Percentiles rank a stretch among this genome's conserved stretches.
These are phyloP conservation scores for Digitonthophagus gazella DNA, from an alignment of 2,888 invertebrate species.

Conservation along the genomic window DNA sequence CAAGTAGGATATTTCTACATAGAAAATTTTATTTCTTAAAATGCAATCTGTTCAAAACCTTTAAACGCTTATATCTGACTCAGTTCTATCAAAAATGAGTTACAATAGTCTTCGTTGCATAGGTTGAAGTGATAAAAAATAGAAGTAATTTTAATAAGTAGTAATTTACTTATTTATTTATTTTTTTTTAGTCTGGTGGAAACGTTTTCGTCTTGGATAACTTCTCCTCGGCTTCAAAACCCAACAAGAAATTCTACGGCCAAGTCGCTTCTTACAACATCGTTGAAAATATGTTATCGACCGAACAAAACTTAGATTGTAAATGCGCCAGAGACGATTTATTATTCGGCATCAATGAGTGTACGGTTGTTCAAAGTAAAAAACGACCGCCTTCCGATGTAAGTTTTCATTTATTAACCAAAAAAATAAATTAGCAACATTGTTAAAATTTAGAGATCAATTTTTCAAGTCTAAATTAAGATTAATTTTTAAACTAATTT, in stretches of 20 bases:
- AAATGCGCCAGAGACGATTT: conserved; percentile 41
- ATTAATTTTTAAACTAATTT: not conserved
- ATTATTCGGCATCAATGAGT: conserved; percentile 41
- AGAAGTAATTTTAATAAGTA: not conserved
- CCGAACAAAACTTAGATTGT: conserved; percentile 53
- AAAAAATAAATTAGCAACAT: not conserved
- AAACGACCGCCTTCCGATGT: conserved; percentile 32
- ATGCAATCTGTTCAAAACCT: no score
- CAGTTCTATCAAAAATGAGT: no score
- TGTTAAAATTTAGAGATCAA: not conserved
- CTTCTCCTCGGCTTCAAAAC: conserved; percentile 56
- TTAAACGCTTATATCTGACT: no score
- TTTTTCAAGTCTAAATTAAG: not conserved
- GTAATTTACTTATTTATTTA: not conserved
- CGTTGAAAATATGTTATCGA: conserved; percentile 47
- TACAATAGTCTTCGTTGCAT: no score
- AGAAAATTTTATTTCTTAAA: no score
- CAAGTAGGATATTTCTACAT: no score
- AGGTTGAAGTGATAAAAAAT: not conserved
- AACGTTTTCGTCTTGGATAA: conserved; percentile 64
- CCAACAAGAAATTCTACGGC: conserved; percentile 61
- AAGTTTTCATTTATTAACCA: conserved; percentile 13
- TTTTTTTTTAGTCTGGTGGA: conserved; percentile 58
- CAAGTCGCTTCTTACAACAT: conserved; percentile 56
- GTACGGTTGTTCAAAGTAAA: conserved; percentile 39